phyloP scores from a whole-genome alignment of 2,888 invertebrate genomes.

The Apamea monoglypha region DNA sequence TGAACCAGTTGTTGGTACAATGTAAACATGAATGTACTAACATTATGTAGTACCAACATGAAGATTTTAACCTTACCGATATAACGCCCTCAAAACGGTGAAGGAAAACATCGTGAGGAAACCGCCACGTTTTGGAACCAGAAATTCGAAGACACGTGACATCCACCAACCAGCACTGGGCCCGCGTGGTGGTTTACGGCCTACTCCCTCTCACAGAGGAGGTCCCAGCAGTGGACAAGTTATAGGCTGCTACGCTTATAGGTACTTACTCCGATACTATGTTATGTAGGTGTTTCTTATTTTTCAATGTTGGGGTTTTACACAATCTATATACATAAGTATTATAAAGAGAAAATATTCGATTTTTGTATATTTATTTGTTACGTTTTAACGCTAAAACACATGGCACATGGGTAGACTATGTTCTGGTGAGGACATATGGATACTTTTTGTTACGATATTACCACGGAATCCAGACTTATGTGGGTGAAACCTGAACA shows the following conservation, averaged over 20 bases:
- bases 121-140: background rate
- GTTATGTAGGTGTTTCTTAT: background rate
- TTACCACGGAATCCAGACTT: too few relatives aligned
- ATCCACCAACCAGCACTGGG: background rate
- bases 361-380: too few relatives aligned
- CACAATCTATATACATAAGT: background rate
- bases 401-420: too few relatives aligned
- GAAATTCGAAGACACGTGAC: background rate
- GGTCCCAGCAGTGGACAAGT: too few relatives aligned
- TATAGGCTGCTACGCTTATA: background rate
- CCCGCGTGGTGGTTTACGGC: background rate
- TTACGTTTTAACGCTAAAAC: too few relatives aligned
- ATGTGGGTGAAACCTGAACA: too few relatives aligned
- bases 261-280: background rate
- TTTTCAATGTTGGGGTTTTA: background rate
- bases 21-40: conserved; percentile 8
- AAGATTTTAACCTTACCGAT: background rate
- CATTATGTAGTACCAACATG: background rate
- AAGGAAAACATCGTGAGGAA: background rate
- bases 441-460: too few relatives aligned
- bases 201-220: background rate
- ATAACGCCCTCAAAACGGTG: background rate
- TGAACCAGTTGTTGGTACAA: background rate
- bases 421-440: too few relatives aligned
- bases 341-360: too few relatives aligned